Base-by-base conservation (phyloP, 2,797 vertebrate genomes). In the Staurois parvus region DNA sequence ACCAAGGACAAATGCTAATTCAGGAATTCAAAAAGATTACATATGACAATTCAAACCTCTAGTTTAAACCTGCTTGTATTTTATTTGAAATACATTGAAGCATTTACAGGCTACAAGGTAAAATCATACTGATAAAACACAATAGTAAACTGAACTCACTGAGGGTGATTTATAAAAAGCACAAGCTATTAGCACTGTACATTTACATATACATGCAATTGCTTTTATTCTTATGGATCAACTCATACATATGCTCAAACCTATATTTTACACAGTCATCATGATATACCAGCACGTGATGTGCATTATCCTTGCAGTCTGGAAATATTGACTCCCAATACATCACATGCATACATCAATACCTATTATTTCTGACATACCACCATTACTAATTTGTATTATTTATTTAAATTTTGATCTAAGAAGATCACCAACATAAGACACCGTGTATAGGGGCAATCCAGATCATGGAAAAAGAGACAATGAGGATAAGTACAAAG, bases 1-100 rank as follows among this genome's bases (percentile, higher is more conserved):
- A 90, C 92, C 89, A 91, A 93, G 92, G 91, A 93, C 87, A 91
- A 78, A 77, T 88, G 88, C 90, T 88, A 48, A 1, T 34, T 84
- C 86, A 66, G 64, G 80, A 85, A 87, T 76, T 77, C 29, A 69
- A 30, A 24, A 9, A 84, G 52, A 6, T 79, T 34, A 56, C 29
- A 75, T 59, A 64, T 74, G 52, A 73, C 70, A 34, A 37, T 26
- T 30, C 17, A 81, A 72, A 72, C 4, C 21, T 34, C 34, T 68
- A 6, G 29, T 62, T 72, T 72, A 42, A 40, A 2, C 62, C 15
- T 62, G 48, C 29, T 17, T 62, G 48, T n/a, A 15, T 62, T 30
- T 72, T 2, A 30, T 72, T 29, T 56, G 17, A 70, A 15, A 26
- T 62, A 29, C 56, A 72, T 37, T 79, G 56, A 80, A 28, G 30